phyloP scores from a whole-genome alignment of 2,888 invertebrate genomes.

The Eupsilia transversa region DNA sequence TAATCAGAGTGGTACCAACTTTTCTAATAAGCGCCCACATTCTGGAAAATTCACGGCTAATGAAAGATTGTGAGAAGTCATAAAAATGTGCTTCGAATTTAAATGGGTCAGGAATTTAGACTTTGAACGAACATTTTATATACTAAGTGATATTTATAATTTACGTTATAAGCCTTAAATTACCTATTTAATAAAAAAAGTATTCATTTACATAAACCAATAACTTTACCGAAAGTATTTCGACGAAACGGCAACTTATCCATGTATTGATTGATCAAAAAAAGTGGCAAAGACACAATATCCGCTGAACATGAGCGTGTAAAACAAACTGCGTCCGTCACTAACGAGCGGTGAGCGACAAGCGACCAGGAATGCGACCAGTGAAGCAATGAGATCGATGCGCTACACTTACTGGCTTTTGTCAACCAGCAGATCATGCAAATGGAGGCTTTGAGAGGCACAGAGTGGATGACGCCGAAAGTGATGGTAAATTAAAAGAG shows the following conservation, averaged over 20 bases:
- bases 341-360: conserved; percentile 17
- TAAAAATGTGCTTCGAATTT: conserved; percentile 25
- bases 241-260: background rate
- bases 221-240: background rate
- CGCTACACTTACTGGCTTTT: conserved; percentile 27
- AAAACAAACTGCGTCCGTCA: conserved; percentile 10
- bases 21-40: conserved; percentile 60
- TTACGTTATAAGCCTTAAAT: background rate
- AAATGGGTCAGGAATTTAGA: conserved; percentile 10
- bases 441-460: background rate
- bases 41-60: conserved; percentile 40
- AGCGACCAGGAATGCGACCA: background rate
- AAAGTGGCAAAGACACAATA: conserved; percentile 28
- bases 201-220: background rate
- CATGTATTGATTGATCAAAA: background rate
- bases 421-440: conserved; percentile 10
- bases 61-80: conserved; percentile 38
- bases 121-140: background rate
- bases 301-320: background rate
- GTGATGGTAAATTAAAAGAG: background rate
- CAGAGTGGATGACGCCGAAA: background rate
- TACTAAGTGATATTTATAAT: background rate
- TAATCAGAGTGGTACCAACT: conserved; percentile 59
- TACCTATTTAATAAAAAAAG: background rate
- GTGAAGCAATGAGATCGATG: conserved; percentile 7